Conservation (phyloP, 2,113 vertebrate species). For the Sinocyclocheilus anshuiensis region DNA sequence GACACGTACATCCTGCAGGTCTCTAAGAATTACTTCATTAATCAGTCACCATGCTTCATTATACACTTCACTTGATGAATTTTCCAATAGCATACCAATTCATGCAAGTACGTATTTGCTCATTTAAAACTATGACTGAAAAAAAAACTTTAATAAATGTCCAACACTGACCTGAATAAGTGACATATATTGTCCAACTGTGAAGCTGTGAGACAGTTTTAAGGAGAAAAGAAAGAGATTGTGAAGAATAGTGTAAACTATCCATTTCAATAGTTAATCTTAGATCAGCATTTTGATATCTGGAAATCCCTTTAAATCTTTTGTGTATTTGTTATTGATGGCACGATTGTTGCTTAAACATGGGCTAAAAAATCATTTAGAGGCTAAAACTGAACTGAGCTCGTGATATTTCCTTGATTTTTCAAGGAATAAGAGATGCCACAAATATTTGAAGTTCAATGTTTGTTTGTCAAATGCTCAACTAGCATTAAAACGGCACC, state of each 20-base stretch:
- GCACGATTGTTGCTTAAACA: neutral
- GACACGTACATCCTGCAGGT: neutral
- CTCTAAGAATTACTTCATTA: constrained; percentile 7
- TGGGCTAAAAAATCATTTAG: neutral
- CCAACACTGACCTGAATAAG: constrained; percentile 1
- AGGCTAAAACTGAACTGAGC: neutral
- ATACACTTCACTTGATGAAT: neutral
- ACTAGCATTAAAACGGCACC: neutral
- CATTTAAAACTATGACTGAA: neutral
- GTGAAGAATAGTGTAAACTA: neutral
- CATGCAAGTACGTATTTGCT: neutral
- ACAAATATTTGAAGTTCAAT: neutral
- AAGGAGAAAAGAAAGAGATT: neutral
- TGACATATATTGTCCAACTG: neutral
- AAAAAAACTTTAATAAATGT: neutral
- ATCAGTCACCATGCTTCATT: neutral
- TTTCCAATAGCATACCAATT: neutral
- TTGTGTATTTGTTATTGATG: neutral
- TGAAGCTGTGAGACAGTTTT: neutral
- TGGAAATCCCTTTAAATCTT: neutral
- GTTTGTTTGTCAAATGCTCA: neutral
- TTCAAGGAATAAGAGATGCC: neutral
- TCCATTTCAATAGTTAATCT: neutral
- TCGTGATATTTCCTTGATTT: neutral
- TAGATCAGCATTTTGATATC: neutral